Conservation (phyloP, 1,140 invertebrate genomes). For the Eumaeus atala region DNA sequence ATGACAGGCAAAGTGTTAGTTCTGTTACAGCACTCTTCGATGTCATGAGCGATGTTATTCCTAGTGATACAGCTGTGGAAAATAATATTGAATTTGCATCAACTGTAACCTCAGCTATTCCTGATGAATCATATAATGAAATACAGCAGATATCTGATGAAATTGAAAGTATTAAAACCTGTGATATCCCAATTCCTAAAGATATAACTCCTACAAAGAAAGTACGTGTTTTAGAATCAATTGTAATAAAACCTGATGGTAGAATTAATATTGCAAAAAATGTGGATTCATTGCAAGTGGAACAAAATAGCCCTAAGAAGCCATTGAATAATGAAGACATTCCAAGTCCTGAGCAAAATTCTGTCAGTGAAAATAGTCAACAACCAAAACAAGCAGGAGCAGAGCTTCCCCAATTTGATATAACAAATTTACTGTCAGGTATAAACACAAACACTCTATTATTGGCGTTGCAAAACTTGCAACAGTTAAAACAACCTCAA, state of each 20-base stretch:
- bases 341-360: constrained; percentile 4
- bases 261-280: constrained; percentile 16
- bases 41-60: constrained; percentile 11
- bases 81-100: constrained; percentile 4
- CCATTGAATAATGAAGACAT: not conserved
- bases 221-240: constrained; percentile 46
- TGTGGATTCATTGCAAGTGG: constrained; percentile 5
- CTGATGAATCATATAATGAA: constrained; percentile 32
- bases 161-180: constrained; percentile 20
- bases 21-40: constrained; percentile 13
- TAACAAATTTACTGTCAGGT: constrained; percentile 46
- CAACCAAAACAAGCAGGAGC: constrained; percentile 5
- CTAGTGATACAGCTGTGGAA: constrained; percentile 6
- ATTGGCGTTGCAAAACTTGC: constrained; percentile 59
- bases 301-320: constrained; percentile 2
- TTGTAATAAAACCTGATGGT: constrained; percentile 29
- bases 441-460: constrained; percentile 57
- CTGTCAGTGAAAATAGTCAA: constrained; percentile 3
- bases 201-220: constrained; percentile 43
- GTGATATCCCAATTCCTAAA: constrained; percentile 20
- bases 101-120: constrained; percentile 23
- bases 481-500: constrained; percentile 35
- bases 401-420: constrained; percentile 32
- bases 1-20: constrained; percentile 19
- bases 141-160: constrained; percentile 27